These are phyloP conservation scores for Labia minor DNA, from an alignment of 2,888 invertebrate species.

Conservation along the genomic window DNA sequence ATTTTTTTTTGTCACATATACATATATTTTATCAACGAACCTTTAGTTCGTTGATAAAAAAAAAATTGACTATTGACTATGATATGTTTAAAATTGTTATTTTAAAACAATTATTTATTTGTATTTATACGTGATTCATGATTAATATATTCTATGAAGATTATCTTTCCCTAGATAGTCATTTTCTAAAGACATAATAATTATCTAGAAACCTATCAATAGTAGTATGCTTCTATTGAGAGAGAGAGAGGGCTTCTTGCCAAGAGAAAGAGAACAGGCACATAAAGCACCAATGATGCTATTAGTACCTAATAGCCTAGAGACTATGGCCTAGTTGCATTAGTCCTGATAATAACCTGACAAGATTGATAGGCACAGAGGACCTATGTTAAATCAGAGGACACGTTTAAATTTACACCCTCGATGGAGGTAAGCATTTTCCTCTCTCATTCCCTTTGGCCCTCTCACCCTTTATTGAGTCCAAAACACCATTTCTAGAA, in stretches of 20 bases:
- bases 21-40: too few relatives aligned
- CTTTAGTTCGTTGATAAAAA: too few relatives aligned
- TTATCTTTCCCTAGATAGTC: too few relatives aligned
- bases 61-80: too few relatives aligned
- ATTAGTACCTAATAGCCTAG: constrained; percentile 13
- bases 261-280: neutral
- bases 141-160: too few relatives aligned
- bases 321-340: constrained; percentile 8
- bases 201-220: neutral
- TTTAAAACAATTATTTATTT: too few relatives aligned
- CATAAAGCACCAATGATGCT: constrained; percentile 13
- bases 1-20: too few relatives aligned
- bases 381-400: neutral
- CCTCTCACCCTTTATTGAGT: neutral
- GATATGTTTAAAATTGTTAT: too few relatives aligned
- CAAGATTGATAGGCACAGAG: constrained; percentile 13
- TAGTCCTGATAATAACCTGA: constrained; percentile 3
- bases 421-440: neutral
- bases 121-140: too few relatives aligned
- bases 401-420: constrained; percentile 3
- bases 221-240: neutral
- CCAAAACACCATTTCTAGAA: neutral
- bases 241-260: neutral
- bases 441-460: neutral
- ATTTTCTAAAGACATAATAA: too few relatives aligned